Evolutionary conservation across 2,888 invertebrate species (phyloP).

Genomic region (Apamea monoglypha): DNA sequence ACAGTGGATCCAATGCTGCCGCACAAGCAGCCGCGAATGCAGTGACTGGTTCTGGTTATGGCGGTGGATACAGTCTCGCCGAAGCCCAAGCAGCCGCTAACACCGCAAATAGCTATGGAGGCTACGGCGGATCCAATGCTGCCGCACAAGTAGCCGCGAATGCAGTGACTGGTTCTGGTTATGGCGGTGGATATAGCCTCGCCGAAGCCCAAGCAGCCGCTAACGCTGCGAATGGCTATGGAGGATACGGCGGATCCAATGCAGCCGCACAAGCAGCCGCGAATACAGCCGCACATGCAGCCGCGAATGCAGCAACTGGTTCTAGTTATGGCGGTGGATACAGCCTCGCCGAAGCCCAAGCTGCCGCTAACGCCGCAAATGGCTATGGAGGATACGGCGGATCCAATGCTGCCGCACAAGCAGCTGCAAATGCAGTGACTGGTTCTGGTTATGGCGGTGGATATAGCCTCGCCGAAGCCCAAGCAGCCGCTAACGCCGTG

Average conservation of each 20-base stretch:
- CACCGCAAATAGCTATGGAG: not conserved
- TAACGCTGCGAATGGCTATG: conserved; percentile 12
- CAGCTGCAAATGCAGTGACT: not conserved
- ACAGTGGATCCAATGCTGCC: not conserved
- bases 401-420: not conserved
- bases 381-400: not conserved
- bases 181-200: conserved; percentile 46
- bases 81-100: conserved; percentile 42
- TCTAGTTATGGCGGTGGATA: conserved; percentile 10
- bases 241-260: conserved; percentile 9
- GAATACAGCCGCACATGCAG: conserved; percentile 28
- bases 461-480: not conserved
- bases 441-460: not conserved
- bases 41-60: not conserved
- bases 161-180: conserved; percentile 24
- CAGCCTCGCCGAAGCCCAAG: not conserved
- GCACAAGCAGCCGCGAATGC: conserved; percentile 32
- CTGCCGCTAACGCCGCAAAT: not conserved
- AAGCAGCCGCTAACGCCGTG: not conserved
- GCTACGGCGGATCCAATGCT: conserved; percentile 21
- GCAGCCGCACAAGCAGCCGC: conserved; percentile 39
- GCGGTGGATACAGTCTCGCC: conserved; percentile 45
- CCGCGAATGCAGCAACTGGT: conserved; percentile 24
- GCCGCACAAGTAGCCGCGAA: conserved; percentile 37
- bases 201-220: conserved; percentile 41